phyloP scores from a whole-genome alignment of 2,888 invertebrate genomes.

The Mesoligia furuncula region DNA sequence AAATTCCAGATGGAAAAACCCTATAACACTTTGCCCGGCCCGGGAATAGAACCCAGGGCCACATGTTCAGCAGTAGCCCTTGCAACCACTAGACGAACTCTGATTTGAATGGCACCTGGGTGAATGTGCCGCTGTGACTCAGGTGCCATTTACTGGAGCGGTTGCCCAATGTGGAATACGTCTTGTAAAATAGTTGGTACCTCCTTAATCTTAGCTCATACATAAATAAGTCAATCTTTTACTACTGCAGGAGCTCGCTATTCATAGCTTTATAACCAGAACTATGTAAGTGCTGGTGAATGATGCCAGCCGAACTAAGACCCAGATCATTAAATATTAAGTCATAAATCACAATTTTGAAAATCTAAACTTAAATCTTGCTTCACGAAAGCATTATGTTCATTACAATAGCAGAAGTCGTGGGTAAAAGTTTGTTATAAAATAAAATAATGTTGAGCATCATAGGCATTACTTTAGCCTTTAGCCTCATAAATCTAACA shows the following conservation, averaged over 20 bases:
- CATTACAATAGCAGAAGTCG: constrained; percentile 30
- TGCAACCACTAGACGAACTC: too few species aligned
- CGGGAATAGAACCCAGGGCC: too few species aligned
- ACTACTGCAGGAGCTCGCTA: neutral
- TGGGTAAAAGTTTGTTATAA: constrained; percentile 53
- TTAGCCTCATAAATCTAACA: constrained; percentile 55
- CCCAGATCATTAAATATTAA: constrained; percentile 6
- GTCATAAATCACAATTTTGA: constrained; percentile 29
- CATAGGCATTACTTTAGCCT: constrained; percentile 29
- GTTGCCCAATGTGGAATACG: too few species aligned
- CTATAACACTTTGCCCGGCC: too few species aligned
- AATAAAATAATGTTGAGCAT: constrained; percentile 43
- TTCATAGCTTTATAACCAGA: neutral
- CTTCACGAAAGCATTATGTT: constrained; percentile 26
- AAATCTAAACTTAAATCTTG: constrained; percentile 23
- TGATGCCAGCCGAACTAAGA: neutral
- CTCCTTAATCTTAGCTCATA: neutral
- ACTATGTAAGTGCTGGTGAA: neutral
- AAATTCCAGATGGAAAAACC: too few species aligned
- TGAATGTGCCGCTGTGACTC: too few species aligned
- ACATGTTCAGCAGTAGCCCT: too few species aligned
- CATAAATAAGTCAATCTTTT: neutral
- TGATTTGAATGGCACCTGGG: too few species aligned
- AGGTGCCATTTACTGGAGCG: too few species aligned
- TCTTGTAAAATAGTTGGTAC: too few species aligned